Base-by-base conservation (phyloP, 2,797 vertebrate species). In the Nannoperca australis region DNA sequence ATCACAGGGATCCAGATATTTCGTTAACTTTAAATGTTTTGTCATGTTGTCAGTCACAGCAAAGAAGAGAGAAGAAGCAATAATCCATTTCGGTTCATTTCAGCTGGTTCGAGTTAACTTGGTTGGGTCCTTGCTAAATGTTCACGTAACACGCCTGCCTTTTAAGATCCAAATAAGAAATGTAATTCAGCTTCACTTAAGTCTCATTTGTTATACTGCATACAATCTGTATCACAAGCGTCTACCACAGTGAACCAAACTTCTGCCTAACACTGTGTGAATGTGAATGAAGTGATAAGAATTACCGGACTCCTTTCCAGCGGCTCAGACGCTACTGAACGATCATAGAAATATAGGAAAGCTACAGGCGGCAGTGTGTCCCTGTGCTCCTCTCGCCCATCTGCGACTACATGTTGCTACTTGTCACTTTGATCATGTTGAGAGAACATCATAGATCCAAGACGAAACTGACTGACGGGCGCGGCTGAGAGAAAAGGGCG, bases 141-240 rank as follows among this genome's bases (percentile, higher is more conserved):
- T 54, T 50, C 61, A 56, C 49, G 75, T 51, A 67, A 70, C 65
- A 60, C 59, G 17, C 30, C 24, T 61, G 34, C 73, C 78, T 77
- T 45, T 40, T 44, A 80, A 71, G 1, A 59, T n/a, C 9, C 32
- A 22, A 15, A 56, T 12, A 12, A 3, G 1, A 30, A 58, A 70
- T 54, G 13, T 11, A 6, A 18, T 51, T 30, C n/a, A 36, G 0
- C 34, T 32, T 24, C 12, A 20, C 7, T 38, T n/a, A 30, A 11
- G 5, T 20, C 18, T 34, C 34, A 8, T 1, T 42, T 56, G 40
- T 44, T 15, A 58, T 30, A 34, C 2, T 20, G 10, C 5, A 15
- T 44, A 44, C 42, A 44, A n/a, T n/a, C 9, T 20, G 47, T 49
- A 49, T 8, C 7, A 49, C 9, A 27, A 73, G 30, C 11, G 7